Evolutionary conservation across 2,888 invertebrate species (phyloP), one percentile per base, ranked within the genome.

Genomic region (Cartodere bifasciata): DNA sequence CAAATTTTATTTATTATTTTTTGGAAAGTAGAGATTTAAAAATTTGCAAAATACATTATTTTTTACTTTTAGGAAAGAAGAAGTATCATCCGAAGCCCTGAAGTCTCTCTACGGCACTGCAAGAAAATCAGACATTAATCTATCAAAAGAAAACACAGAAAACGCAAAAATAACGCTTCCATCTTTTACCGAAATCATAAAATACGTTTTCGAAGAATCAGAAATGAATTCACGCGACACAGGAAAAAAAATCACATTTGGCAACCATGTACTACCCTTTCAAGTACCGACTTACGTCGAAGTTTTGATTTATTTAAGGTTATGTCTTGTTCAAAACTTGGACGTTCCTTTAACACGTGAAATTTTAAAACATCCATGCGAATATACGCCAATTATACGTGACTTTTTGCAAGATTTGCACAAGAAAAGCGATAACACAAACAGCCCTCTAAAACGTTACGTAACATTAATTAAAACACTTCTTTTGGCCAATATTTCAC

Each of bases 251-350:
- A 67, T 71, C 35, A 70, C 72, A 22, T 59, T 75, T 29, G 77
- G 72, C 4, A 78, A 72, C 47, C 72, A 77, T 32, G 66, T 70
- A 37, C 55, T 87, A 39, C 78, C 86, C 29, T 88, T 78, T 52
- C 73, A 70, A 48, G 67, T 77, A 4, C 58, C 67, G 22, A 72
- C 78, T 10, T 85, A 77, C 58, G 71, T 73, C 40, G 82, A 88
- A 68, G 74, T 83, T 30, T 62, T 90, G 12, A 67, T 78, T 12
- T 91, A 87, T 57, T 61, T 87, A 42, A 70, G 88, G 4, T 67
- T 83, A 54, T 88, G 88, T 46, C 62, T 91, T 26, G 76, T 82
- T 50, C 63, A 64, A 50, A 65, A 64, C 48, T 64, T 74, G 16
- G 66, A 70, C 59, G 68, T 58, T 63, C 72, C 46, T 58, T 69